Evolutionary conservation across 2,888 invertebrate genomes (phyloP).

Genomic region (Carcina quercana): DNA sequence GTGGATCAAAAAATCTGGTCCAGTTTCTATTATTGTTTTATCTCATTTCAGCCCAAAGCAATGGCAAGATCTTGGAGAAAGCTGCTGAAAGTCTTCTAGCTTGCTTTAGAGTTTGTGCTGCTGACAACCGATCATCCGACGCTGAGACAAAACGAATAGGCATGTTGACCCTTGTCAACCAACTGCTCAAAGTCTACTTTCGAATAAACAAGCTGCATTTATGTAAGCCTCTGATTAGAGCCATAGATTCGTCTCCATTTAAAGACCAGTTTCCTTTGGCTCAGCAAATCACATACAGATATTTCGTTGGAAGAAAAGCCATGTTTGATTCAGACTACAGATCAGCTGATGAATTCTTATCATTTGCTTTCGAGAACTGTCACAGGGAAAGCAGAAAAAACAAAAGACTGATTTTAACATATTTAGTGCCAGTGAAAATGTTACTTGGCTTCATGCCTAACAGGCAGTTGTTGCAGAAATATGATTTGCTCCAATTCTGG

Average conservation of each 20-base stretch:
- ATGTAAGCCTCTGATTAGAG: constrained; percentile 95
- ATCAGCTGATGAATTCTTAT: constrained; percentile 92
- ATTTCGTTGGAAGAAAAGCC: constrained; percentile 97
- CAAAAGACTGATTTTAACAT: constrained; percentile 94
- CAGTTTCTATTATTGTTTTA: constrained; percentile 1
- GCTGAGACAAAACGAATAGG: constrained; percentile 96
- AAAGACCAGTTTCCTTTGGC: constrained; percentile 93
- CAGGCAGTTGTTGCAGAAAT: constrained; percentile 85
- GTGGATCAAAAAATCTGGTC: too few species aligned
- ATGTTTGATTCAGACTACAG: constrained; percentile 99
- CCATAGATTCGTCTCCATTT: constrained; percentile 94
- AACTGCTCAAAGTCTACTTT: constrained; percentile 95
- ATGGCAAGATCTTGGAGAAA: constrained; percentile 88
- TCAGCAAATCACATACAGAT: constrained; percentile 97
- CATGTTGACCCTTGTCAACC: constrained; percentile 97
- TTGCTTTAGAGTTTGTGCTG: constrained; percentile 95
- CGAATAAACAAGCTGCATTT: constrained; percentile 92
- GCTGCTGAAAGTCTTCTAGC: constrained; percentile 95
- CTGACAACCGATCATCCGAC: constrained; percentile 92
- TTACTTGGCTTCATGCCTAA: constrained; percentile 96
- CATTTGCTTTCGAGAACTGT: constrained; percentile 95
- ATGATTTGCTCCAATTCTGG: constrained; percentile 92
- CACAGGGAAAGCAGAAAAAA: constrained; percentile 87
- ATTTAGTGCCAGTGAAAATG: constrained; percentile 98
- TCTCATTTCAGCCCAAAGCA: constrained; percentile 51